Conservation (phyloP, 2,113 vertebrate species). For the Brachypodius melanocephalos region DNA sequence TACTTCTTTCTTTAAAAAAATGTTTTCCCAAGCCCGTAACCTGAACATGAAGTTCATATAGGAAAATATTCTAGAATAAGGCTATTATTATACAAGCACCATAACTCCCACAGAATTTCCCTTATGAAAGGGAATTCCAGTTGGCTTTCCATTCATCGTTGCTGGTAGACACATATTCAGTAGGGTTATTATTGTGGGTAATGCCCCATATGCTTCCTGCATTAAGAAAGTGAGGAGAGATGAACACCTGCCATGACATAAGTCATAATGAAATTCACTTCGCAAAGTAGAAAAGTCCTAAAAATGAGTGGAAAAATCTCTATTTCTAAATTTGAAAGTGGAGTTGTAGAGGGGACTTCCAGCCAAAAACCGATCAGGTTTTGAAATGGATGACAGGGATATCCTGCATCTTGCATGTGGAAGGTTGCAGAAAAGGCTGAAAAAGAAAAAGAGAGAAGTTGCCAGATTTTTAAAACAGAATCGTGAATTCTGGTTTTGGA, state of each 20-base stretch:
- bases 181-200: constrained; percentile 37
- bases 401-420: background rate
- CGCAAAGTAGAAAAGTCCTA: background rate
- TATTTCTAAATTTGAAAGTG: constrained; percentile 19
- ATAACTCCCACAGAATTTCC: constrained; percentile 24
- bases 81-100: constrained; percentile 21
- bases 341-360: background rate
- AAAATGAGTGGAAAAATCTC: constrained; percentile 41
- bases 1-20: background rate
- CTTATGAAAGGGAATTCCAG: constrained; percentile 19
- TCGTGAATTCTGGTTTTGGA: background rate
- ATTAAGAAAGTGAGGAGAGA: constrained; percentile 53
- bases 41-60: constrained; percentile 27
- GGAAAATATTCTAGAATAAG: constrained; percentile 55
- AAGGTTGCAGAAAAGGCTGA: background rate
- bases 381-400: background rate
- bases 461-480: background rate
- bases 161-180: constrained; percentile 52
- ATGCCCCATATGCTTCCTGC: constrained; percentile 56
- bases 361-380: background rate
- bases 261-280: constrained; percentile 2
- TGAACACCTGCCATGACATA: constrained; percentile 61
- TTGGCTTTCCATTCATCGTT: background rate
- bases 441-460: background rate
- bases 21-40: background rate